These are phyloP conservation scores for Molorchus minor DNA, from an alignment of 2,888 invertebrate species.

Conservation along the genomic window DNA sequence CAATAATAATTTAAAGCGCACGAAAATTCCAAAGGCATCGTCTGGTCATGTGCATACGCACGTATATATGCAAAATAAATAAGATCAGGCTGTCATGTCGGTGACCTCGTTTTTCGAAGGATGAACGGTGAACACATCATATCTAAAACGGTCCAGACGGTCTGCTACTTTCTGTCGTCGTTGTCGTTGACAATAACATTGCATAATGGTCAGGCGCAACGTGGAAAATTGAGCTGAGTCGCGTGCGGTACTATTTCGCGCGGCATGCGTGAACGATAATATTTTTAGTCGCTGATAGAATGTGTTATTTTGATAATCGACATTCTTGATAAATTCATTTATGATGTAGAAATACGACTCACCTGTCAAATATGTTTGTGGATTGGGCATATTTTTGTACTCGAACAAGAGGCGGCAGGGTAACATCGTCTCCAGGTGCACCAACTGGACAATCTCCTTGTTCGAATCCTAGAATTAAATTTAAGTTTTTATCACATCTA, in stretches of 20 bases:
- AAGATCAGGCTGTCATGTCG: constrained; percentile 15
- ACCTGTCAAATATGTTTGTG: constrained; percentile 56
- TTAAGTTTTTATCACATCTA: no score
- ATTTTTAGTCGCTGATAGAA: not conserved
- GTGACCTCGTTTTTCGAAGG: constrained; percentile 20
- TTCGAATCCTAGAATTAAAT: constrained; percentile 51
- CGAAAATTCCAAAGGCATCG: constrained; percentile 15
- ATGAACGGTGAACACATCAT: constrained; percentile 6
- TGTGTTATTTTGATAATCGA: constrained; percentile 2
- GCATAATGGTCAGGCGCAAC: constrained; percentile 7
- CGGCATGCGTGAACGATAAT: constrained; percentile 2
- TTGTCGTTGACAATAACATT: constrained; percentile 7
- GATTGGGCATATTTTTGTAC: constrained; percentile 57
- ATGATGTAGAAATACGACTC: constrained; percentile 50
- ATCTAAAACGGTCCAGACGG: constrained; percentile 24
- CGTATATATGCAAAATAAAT: constrained; percentile 4
- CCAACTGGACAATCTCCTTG: constrained; percentile 55
- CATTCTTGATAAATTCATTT: no score
- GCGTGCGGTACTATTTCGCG: no score
- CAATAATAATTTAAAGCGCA: constrained; percentile 14
- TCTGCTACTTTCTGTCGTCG: constrained; percentile 7
- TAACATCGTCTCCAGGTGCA: constrained; percentile 46
- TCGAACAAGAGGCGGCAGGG: constrained; percentile 54
- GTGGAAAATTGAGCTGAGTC: not conserved
- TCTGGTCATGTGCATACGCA: constrained; percentile 5